Percentiles rank a stretch among this genome's conserved stretches.
These are phyloP conservation scores for Apostichopus leukothele DNA, from an alignment of 53 echinoderm and acorn worm species.

Conservation along the genomic window DNA sequence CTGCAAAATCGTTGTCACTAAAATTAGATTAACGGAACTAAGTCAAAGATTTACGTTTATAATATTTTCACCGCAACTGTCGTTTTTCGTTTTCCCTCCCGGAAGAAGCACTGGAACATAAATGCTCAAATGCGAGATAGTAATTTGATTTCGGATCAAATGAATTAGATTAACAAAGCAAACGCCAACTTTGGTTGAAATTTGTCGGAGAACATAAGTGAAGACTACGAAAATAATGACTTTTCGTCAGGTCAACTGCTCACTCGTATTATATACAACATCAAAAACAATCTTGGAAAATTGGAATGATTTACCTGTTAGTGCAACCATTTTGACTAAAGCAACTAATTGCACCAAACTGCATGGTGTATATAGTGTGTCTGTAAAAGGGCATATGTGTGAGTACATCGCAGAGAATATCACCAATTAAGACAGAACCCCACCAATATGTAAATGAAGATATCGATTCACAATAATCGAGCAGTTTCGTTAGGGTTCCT, in stretches of 20 bases:
- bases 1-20: neutral
- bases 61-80: neutral
- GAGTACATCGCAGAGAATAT: too few species aligned
- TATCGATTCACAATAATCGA: too few species aligned
- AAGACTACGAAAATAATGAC: neutral
- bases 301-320: too few species aligned
- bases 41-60: neutral
- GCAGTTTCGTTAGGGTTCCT: too few species aligned
- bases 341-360: too few species aligned
- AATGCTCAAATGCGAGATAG: neutral
- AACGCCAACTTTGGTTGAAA: neutral
- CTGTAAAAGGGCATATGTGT: too few species aligned
- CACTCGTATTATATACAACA: neutral
- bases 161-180: conserved; percentile 29
- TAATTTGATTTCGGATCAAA: conserved; percentile 25
- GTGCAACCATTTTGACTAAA: too few species aligned
- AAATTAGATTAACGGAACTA: neutral
- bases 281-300: too few species aligned
- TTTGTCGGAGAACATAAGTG: too few species aligned
- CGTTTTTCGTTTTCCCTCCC: neutral
- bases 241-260: neutral
- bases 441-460: too few species aligned
- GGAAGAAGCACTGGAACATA: neutral
- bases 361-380: too few species aligned
- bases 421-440: too few species aligned